Evolutionary conservation across 2,888 invertebrate species (phyloP), one percentile per base, ranked within the genome.

Genomic region (Cephus pygmeus): DNA sequence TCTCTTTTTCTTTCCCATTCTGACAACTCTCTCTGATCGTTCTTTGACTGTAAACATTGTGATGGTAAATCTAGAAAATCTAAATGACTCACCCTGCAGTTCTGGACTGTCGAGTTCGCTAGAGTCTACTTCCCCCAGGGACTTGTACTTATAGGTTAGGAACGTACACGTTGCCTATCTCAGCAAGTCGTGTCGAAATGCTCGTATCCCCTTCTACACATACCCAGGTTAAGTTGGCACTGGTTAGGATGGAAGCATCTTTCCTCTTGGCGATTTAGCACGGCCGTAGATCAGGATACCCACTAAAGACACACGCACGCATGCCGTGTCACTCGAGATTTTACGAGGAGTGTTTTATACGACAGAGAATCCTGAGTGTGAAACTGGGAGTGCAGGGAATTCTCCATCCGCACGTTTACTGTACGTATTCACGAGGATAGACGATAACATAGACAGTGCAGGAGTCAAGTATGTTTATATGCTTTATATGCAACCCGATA

Each of bases 151-250:
- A 56, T 23, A 56, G 56, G 56, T 78, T 81, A 79, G 79, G 77
- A 79, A 81, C 79, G 79, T 76, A 79, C 79, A 79, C 78, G 78
- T 73, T 75, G 68, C 40, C 73, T 69, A 69, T 9, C 34, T 73
- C 78, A 69, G 75, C 73, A 40, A 76, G 76, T 76, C 73, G 73
- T 79, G 77, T 73, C 69, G 35, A 69, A 78, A 78, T 56, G 35
- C 56, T 56, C 56, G 9, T 23, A 56, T 33, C 56, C 68, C 68
- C 56, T 69, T 15, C n/a, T 76, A 78, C 75, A 78, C 69, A 23
- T 56, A 56, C 23, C 56, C 56, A 56, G 23, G 56, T 56, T 23
- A 56, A 23, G 56, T 56, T 56, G 56, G 56, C 56, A 56, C 56
- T 15, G 56, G 56, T 23, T 56, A 56, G 56, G 56, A 56, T 23